Conservation (phyloP, 1,140 invertebrate species). For the Acromyrmex echinatior region DNA sequence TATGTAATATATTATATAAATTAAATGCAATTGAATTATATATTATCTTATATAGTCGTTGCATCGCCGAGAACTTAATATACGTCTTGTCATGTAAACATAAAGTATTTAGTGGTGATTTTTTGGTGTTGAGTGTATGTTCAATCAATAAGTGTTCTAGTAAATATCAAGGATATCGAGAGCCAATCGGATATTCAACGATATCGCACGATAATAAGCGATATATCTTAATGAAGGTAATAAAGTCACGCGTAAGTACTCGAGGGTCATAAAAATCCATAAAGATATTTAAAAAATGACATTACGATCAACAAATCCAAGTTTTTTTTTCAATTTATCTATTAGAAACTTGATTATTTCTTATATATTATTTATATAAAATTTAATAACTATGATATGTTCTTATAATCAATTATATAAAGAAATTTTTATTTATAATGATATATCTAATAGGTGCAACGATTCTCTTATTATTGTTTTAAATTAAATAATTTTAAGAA, state of each 20-base stretch:
- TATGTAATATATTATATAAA: too few species aligned
- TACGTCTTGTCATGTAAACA: constrained; percentile 14
- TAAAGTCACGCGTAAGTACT: constrained; percentile 66
- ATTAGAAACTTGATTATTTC: not conserved
- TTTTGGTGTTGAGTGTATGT: not conserved
- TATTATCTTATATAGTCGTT: too few species aligned
- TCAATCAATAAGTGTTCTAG: constrained; percentile 25
- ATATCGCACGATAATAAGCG: constrained; percentile 53
- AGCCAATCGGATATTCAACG: constrained; percentile 8
- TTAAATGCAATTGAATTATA: too few species aligned
- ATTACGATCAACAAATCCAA: not conserved
- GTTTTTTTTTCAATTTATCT: constrained; percentile 13
- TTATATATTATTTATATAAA: constrained; percentile 3
- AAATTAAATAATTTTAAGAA: not conserved
- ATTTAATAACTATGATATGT: constrained; percentile 2
- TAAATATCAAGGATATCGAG: constrained; percentile 23
- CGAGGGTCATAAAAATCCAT: constrained; percentile 53
- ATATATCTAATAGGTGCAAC: not conserved
- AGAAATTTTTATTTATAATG: not conserved
- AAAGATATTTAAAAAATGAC: not conserved
- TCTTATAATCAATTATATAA: not conserved
- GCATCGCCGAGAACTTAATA: not conserved
- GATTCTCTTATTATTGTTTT: not conserved
- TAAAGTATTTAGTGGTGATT: not conserved
- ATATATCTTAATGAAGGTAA: constrained; percentile 16